Base-by-base conservation (phyloP, 2,888 invertebrate species). In the Xestia ashworthii region DNA sequence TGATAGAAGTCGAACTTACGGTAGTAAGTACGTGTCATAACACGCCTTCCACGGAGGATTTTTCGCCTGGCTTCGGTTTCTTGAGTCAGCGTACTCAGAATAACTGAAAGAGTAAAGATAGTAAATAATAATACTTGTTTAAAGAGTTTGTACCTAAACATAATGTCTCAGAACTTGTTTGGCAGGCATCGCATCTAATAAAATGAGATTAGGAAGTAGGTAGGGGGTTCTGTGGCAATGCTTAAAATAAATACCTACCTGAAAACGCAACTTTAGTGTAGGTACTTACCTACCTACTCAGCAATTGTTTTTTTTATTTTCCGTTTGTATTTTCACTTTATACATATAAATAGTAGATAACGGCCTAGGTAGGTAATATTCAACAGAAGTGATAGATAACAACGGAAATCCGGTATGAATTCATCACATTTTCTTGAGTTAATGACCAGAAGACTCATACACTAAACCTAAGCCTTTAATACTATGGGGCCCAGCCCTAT, bases 1-100 rank as follows among this genome's bases (percentile, higher is more conserved):
- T 25, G 14, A 58, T 38, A 12, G 50, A 58, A 25, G 78, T 53
- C 2, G 1, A 65, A 97, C 98, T 98, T 97, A 98, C 98, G 97
- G 91, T 98, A 98, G 92, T 98, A 98, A 80, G 97, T 97, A 82
- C 98, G 97, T 5, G 98, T 98, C 90, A 98, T 97, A 19, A 98
- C 98, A 95, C 98, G 98, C 84, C 98, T 97, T 74, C 98, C 98
- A 89, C 98, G 97, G 64, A 98, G 96, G 90, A 98, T 98, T 93
- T 98, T 98, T 89, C 98, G 97, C 90, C 98, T 97, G 19, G 97
- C 98, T 93, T 98, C 98, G 44, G 97, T 97, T 95, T 98, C 98
- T 90, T 97, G 97, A 86, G 98, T 96, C 68, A 98, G 96, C 55
- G 98, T 97, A 81, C 98, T 97, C 89, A 98, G 92, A 77, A 98